Base-by-base conservation (phyloP, 1,140 invertebrate genomes). In the Zaprionus ghesquierei region DNA sequence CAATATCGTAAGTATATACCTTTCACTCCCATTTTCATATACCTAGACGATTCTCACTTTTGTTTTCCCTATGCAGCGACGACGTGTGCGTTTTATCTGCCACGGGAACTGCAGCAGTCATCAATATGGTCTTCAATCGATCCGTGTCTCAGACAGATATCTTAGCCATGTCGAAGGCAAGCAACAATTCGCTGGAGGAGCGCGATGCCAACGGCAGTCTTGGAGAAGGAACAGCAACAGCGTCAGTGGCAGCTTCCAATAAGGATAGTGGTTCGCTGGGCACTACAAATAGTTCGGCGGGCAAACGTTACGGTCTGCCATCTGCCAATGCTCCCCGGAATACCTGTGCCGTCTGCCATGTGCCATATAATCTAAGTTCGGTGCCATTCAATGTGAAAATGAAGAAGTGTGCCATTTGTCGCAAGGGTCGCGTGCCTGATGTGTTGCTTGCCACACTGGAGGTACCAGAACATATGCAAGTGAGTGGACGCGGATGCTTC, bases 41-140 rank as follows among this genome's bases (percentile, higher is more conserved):
- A 1, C 20, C n/a, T 9, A 10, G 13, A 44, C n/a, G 13, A 8
- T 0, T 27, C 46, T 46, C 50, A 35, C 27, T 55, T 27, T 35
- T 29, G 1, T 10, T 18, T 50, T 13, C 15, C 38, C 0, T 23
- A 44, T 20, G 12, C 89, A 97, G 97, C 84, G 98, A 99, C 87
- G 98, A 99, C 86, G 96, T 99, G 0, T 98, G 98, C 87, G 95
- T 99, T 0, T 90, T 99, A 38, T 99, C 97, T 74, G 98, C 97
- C 0, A 96, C 94, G 25, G 98, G 98, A 0, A 99, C 98, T 0
- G 98, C 98, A 3, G 98, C 97, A 0, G 94, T 98, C 8, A 95
- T 98, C 18, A 94, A 94, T 85, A 93, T 95, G 79, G 93, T 93
- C 9, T 93, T 93, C 15, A 92, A 92, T 74, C 74, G 90, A 5